Percentiles rank a stretch among this genome's conserved stretches.
phyloP scores from a whole-genome alignment of 2,113 vertebrate species.

The Hydrolagus affinis region DNA sequence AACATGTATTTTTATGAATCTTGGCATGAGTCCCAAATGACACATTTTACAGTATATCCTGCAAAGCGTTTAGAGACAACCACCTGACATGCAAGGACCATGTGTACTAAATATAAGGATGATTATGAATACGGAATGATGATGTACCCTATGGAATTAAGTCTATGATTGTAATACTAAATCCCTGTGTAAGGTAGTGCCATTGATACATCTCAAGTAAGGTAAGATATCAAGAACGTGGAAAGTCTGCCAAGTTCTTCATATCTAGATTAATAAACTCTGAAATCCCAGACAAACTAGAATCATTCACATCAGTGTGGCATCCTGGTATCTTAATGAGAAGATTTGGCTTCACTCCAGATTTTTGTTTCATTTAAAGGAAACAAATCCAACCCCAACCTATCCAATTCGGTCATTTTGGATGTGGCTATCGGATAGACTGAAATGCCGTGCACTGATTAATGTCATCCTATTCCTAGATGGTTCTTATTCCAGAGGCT shows the following conservation, averaged over 20 bases:
- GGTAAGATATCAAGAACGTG: background rate
- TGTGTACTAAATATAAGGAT: too few species aligned
- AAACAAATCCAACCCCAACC: background rate
- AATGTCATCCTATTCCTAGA: too few species aligned
- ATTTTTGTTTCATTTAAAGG: background rate
- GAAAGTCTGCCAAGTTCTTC: background rate
- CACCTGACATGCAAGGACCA: too few species aligned
- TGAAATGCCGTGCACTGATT: background rate
- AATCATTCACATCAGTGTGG: background rate
- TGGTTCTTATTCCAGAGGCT: background rate
- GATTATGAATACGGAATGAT: too few species aligned
- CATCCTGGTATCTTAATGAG: background rate
- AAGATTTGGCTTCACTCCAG: background rate
- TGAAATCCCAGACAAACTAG: background rate
- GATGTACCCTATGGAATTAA: too few species aligned
- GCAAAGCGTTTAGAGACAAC: too few species aligned
- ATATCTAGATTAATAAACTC: slow-evolving; percentile 9
- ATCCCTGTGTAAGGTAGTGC: background rate
- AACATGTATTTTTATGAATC: too few species aligned
- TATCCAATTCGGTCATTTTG: background rate
- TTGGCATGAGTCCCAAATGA: too few species aligned
- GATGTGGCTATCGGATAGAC: background rate
- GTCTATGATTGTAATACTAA: background rate
- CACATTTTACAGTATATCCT: too few species aligned
- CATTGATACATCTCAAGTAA: background rate